Evolutionary conservation across 2,888 invertebrate genomes (phyloP).

Genomic region (Arctia plantaginis): DNA sequence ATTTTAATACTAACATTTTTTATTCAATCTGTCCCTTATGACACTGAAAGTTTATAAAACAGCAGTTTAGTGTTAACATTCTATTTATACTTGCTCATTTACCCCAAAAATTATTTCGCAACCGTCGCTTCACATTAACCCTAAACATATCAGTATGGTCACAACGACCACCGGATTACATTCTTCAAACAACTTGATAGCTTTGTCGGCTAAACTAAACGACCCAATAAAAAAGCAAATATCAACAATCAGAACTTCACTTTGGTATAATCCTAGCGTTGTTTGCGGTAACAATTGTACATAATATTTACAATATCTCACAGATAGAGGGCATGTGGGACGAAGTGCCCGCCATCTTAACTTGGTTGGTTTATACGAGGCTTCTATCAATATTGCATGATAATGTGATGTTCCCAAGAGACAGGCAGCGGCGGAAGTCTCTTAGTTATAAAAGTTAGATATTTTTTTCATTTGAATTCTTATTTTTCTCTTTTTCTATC

Average conservation of each 20-base stretch:
- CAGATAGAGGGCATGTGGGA: constrained; percentile 72
- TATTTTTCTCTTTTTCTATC: not conserved
- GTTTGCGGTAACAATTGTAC: constrained; percentile 63
- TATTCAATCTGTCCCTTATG: not conserved
- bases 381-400: constrained; percentile 76
- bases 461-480: no score
- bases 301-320: constrained; percentile 74
- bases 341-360: constrained; percentile 61
- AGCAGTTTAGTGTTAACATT: constrained; percentile 1
- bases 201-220: constrained; percentile 55
- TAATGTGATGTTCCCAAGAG: constrained; percentile 48
- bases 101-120: constrained; percentile 22
- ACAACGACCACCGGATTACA: constrained; percentile 43
- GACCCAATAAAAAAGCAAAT: constrained; percentile 75
- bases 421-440: constrained; percentile 47
- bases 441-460: no score
- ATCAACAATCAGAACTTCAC: constrained; percentile 60
- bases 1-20: not conserved
- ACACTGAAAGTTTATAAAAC: not conserved
- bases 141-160: constrained; percentile 29
- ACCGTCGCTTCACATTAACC: constrained; percentile 27
- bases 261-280: constrained; percentile 60
- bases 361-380: constrained; percentile 65
- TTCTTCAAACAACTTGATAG: constrained; percentile 54
- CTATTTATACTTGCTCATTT: not conserved